Evolutionary conservation across 1,140 invertebrate genomes (phyloP).

Genomic region (Nasonia longicornis): DNA sequence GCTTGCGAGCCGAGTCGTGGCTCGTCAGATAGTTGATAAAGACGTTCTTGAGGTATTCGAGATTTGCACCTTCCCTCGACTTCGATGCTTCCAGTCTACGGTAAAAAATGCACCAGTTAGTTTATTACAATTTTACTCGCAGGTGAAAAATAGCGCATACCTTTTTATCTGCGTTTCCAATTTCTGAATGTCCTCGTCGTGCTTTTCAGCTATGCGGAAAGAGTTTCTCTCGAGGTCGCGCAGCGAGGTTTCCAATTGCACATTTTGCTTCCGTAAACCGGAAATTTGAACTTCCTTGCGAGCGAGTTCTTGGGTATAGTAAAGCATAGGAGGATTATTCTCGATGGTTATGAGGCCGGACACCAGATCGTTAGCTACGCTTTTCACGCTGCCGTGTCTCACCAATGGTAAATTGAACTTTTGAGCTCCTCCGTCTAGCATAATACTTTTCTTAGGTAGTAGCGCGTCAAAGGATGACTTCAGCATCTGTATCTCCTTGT

Average conservation of each 20-base stretch:
- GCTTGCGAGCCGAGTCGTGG: slow-evolving; percentile 75
- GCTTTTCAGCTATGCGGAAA: slow-evolving; percentile 71
- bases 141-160: slow-evolving; percentile 49
- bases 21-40: slow-evolving; percentile 85
- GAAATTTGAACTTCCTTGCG: slow-evolving; percentile 85
- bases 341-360: slow-evolving; percentile 60
- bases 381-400: slow-evolving; percentile 45
- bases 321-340: slow-evolving; percentile 80
- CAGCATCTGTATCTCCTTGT: slow-evolving; percentile 79
- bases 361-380: slow-evolving; percentile 58
- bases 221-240: slow-evolving; percentile 75
- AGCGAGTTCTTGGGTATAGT: slow-evolving; percentile 87
- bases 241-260: slow-evolving; percentile 77
- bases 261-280: slow-evolving; percentile 78
- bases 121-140: slow-evolving; percentile 14
- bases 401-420: slow-evolving; percentile 18
- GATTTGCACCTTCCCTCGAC: slow-evolving; percentile 85
- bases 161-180: slow-evolving; percentile 69
- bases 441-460: slow-evolving; percentile 59
- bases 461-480: slow-evolving; percentile 73
- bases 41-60: slow-evolving; percentile 93
- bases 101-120: slow-evolving; percentile 27
- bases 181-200: slow-evolving; percentile 71
- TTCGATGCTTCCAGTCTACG: slow-evolving; percentile 80
- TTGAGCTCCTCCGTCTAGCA: slow-evolving; percentile 36